Evolutionary conservation across 2,888 invertebrate genomes (phyloP), one percentile per base, ranked within the genome.

Genomic region (Phalera bucephala): DNA sequence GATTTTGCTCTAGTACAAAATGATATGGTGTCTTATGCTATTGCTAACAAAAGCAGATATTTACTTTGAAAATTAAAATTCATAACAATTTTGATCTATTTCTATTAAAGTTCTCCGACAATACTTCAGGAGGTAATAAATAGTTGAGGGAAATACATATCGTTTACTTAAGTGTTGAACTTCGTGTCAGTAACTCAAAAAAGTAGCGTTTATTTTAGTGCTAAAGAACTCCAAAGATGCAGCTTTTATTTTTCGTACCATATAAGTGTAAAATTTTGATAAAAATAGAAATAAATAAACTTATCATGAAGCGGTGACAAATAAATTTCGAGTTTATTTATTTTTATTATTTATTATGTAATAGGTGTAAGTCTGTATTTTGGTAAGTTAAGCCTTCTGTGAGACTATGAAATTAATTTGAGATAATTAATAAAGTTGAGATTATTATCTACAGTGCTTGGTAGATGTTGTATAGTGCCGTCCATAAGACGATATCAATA

Each of bases 191-290:
- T 77, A 74, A 76, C 59, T 80, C 86, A 85, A 82, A 83, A 80
- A 80, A 64, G 42, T 41, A 69, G 80, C 51, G 33, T 52, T 64
- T 55, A 57, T 56, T 63, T 52, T 64, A 63, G 64, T 62, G 51
- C 62, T 37, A 59, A 68, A 65, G 56, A 30, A 67, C 75, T 75
- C 86, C 86, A 87, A 87, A 86, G 87, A 87, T 69, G 68, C 85
- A 80, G 80, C 76, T 84, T 82, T 85, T 86, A 82, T 83, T 86
- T 86, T 85, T 81, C 74, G 76, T 81, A 83, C 70, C n/a, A 52
- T 49, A 32, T 78, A 77, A 72, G 61, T 74, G 70, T 78, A 77
- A 72, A 75, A 65, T 26, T 29, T 38, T 36, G 33, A 36, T 33
- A 41, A 8, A 31, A 23, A 38, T 40, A 60, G 58, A 55, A 52